phyloP scores from a whole-genome alignment of 35 echinoderm and acorn worm species.

The Strongylocentrotus purpuratus region DNA sequence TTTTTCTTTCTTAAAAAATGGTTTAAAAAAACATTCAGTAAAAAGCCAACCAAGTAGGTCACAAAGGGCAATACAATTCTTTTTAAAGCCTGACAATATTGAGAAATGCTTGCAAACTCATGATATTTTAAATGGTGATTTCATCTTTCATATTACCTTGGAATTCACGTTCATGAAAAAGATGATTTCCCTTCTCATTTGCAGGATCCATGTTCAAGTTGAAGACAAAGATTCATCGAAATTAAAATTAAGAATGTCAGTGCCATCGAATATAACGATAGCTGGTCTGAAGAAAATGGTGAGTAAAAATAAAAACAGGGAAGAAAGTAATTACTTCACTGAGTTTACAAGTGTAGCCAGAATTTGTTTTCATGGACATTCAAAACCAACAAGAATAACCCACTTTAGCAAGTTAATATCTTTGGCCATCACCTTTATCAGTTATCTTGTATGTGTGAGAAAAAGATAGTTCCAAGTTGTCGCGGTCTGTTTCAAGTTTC shows the following conservation, averaged over 20 bases:
- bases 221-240: conserved; percentile 44
- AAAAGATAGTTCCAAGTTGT: too few relatives aligned
- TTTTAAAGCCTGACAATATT: too few relatives aligned
- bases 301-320: background rate
- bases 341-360: background rate
- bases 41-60: too few relatives aligned
- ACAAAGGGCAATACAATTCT: too few relatives aligned
- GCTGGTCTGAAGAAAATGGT: conserved; percentile 61
- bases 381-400: background rate
- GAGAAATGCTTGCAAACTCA: too few relatives aligned
- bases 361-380: background rate
- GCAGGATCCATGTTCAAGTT: conserved; percentile 34
- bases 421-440: background rate
- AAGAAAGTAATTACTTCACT: background rate
- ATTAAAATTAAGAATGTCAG: conserved; percentile 45
- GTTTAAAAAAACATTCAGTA: too few relatives aligned
- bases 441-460: background rate
- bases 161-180: too few relatives aligned
- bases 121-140: too few relatives aligned
- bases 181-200: too few relatives aligned
- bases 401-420: background rate
- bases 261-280: conserved; percentile 61
- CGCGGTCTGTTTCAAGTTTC: too few relatives aligned
- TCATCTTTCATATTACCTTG: too few relatives aligned
- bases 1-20: too few relatives aligned